phyloP scores from a whole-genome alignment of 2,888 invertebrate genomes.

The Cyclophora albipunctata region DNA sequence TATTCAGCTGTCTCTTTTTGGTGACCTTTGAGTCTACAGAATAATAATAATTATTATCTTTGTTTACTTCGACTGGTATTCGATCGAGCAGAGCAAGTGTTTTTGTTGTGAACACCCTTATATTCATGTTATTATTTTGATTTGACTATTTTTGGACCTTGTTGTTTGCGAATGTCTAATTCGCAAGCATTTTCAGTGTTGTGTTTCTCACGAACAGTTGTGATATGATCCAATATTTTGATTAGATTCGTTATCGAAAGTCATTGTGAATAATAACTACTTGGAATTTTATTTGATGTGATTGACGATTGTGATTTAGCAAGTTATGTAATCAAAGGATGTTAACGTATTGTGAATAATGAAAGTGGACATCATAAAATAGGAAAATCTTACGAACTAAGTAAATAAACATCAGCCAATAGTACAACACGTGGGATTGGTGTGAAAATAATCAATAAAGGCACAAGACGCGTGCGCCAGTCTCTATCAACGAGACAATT shows the following conservation, averaged over 20 bases:
- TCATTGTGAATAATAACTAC: conserved; percentile 62
- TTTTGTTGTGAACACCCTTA: conserved; percentile 63
- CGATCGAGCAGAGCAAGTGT: conserved; percentile 47
- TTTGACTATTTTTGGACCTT: conserved; percentile 10
- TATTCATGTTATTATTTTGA: conserved; percentile 20
- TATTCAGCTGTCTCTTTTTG: conserved; percentile 35
- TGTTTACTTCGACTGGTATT: conserved; percentile 60
- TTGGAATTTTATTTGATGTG: conserved; percentile 41
- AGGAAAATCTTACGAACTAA: conserved; percentile 2
- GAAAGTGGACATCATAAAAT: too few species aligned
- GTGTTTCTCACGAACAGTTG: background rate
- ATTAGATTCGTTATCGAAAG: conserved; percentile 47
- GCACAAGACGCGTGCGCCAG: conserved; percentile 67
- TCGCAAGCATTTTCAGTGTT: conserved; percentile 4
- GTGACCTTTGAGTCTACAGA: conserved; percentile 70
- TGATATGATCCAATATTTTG: background rate
- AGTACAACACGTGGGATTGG: conserved; percentile 61
- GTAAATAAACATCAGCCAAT: conserved; percentile 26
- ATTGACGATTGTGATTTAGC: conserved; percentile 41
- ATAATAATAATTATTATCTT: conserved; percentile 67
- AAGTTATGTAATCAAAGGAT: conserved; percentile 61
- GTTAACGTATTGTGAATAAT: conserved; percentile 19
- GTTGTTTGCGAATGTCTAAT: conserved; percentile 5
- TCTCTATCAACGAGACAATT: conserved; percentile 68
- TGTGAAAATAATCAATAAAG: conserved; percentile 65